phyloP scores from a whole-genome alignment of 30 jellyfish, hydroid and myxozoan species.

The Aurelia aurita complex sp. Pacific region DNA sequence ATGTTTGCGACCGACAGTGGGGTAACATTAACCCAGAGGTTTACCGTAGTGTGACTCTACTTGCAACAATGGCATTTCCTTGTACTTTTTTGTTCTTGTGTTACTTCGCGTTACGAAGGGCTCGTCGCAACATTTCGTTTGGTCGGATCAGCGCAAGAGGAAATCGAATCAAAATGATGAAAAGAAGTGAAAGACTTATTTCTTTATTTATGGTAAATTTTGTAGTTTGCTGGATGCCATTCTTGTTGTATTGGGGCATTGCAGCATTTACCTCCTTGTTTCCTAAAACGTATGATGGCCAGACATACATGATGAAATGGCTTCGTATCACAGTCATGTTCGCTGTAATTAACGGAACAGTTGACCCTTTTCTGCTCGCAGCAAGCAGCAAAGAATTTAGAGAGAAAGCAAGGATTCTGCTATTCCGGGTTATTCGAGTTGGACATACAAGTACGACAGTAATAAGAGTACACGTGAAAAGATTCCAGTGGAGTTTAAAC shows the following conservation, averaged over 20 bases:
- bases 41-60: slow-evolving; percentile 29
- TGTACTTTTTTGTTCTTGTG: slow-evolving; percentile 24
- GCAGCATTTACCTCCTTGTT: slow-evolving; percentile 37
- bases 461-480: slow-evolving; percentile 12
- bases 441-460: slow-evolving; percentile 43
- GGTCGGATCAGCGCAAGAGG: slow-evolving; percentile 19
- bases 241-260: slow-evolving; percentile 67
- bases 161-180: slow-evolving; percentile 49
- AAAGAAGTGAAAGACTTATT: slow-evolving; percentile 54
- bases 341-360: slow-evolving; percentile 42
- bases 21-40: slow-evolving; percentile 27
- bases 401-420: slow-evolving; percentile 30
- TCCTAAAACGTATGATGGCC: slow-evolving; percentile 70
- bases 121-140: slow-evolving; percentile 22
- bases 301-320: slow-evolving; percentile 38
- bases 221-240: slow-evolving; percentile 70
- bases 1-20: slow-evolving; percentile 68
- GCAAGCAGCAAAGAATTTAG: slow-evolving; percentile 56
- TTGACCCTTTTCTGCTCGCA: slow-evolving; percentile 64
- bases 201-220: slow-evolving; percentile 53
- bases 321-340: slow-evolving; percentile 48
- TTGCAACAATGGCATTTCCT: slow-evolving; percentile 36
- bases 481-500: slow-evolving; percentile 10
- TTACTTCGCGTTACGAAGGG: slow-evolving; percentile 43
- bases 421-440: slow-evolving; percentile 22